Evolutionary conservation across 2,888 invertebrate species (phyloP), one percentile per base, ranked within the genome.

Genomic region (Beris morrisii): DNA sequence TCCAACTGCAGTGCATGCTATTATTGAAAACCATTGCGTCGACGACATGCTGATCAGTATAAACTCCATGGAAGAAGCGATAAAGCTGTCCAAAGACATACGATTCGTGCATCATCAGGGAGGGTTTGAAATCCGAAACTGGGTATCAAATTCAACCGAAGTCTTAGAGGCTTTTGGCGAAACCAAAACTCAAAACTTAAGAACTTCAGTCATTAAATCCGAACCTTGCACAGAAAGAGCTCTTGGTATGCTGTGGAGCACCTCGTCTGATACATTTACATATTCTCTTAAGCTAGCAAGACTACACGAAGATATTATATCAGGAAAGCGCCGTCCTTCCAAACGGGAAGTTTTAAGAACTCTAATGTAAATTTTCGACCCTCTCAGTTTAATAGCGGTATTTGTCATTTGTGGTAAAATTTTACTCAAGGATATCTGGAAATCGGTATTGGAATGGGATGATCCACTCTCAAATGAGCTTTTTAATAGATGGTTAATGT

Each of bases 41-140:
- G 11, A 69, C 65, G 5, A 67, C 54, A 32, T 48, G 12, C 4
- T 48, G 65, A 67, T 9, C 69, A 38, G 38, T 22, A n/a, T n/a
- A n/a, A n/a, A n/a, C n/a, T n/a, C n/a, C n/a, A n/a, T n/a, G n/a
- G n/a, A n/a, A n/a, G n/a, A n/a, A n/a, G n/a, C n/a, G n/a, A n/a
- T n/a, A n/a, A n/a, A n/a, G n/a, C n/a, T 38, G 38, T 38, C 38
- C 38, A 38, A 38, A 1, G 4, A 38, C 38, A 38, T 70, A 3
- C 45, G 57, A 46, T 46, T 48, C 3, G 22, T 48, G 15, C 48
- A 48, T 48, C 6, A 48, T 15, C 48, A 55, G 4, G 69, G 61
- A 5, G 67, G 69, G 12, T 72, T 72, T 65, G 67, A 71, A 22
- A 70, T 71, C n/a, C 54, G 69, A 3, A 72, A 72, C 38, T 72